Percentiles rank a stretch among this genome's conserved stretches.
phyloP scores from a whole-genome alignment of 1,140 invertebrate genomes.

The Daktulosphaira vitifoliae region DNA sequence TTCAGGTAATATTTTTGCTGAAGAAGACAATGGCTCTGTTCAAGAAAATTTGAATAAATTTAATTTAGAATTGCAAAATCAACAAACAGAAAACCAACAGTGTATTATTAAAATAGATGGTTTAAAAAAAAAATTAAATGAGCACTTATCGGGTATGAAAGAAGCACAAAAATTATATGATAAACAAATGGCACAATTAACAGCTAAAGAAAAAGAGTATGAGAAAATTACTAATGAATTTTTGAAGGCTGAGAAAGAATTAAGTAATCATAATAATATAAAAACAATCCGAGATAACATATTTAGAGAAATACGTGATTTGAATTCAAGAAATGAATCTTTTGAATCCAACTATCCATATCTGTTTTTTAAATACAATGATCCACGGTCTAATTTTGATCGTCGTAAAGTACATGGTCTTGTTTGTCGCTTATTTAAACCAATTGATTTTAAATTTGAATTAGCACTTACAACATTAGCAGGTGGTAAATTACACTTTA shows the following conservation, averaged over 20 bases:
- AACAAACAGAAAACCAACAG: slow-evolving; percentile 9
- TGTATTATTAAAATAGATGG: slow-evolving; percentile 27
- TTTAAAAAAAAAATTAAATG: slow-evolving; percentile 22
- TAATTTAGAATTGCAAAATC: slow-evolving; percentile 21
- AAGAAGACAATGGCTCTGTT: slow-evolving; percentile 22
- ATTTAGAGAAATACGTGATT: slow-evolving; percentile 1
- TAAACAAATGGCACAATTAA: slow-evolving; percentile 10
- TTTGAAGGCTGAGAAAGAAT: background rate
- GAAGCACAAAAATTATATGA: slow-evolving; percentile 27
- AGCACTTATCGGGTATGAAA: slow-evolving; percentile 14
- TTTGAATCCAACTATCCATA: slow-evolving; percentile 52
- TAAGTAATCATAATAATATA: slow-evolving; percentile 5
- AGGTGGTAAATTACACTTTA: slow-evolving; percentile 79
- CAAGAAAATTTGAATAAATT: slow-evolving; percentile 27
- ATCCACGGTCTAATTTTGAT: slow-evolving; percentile 72
- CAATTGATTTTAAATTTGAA: slow-evolving; percentile 62
- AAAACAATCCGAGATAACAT: slow-evolving; percentile 4
- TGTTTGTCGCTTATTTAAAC: slow-evolving; percentile 62
- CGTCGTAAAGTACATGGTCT: slow-evolving; percentile 65
- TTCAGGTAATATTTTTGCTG: slow-evolving; percentile 28
- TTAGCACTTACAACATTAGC: slow-evolving; percentile 78
- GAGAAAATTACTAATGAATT: slow-evolving; percentile 12
- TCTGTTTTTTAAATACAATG: slow-evolving; percentile 62
- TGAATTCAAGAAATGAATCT: slow-evolving; percentile 15
- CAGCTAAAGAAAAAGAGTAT: slow-evolving; percentile 27